Evolutionary conservation across 2,888 invertebrate species (phyloP), one percentile per base, ranked within the genome.

Genomic region (Meliscaeva auricollis): DNA sequence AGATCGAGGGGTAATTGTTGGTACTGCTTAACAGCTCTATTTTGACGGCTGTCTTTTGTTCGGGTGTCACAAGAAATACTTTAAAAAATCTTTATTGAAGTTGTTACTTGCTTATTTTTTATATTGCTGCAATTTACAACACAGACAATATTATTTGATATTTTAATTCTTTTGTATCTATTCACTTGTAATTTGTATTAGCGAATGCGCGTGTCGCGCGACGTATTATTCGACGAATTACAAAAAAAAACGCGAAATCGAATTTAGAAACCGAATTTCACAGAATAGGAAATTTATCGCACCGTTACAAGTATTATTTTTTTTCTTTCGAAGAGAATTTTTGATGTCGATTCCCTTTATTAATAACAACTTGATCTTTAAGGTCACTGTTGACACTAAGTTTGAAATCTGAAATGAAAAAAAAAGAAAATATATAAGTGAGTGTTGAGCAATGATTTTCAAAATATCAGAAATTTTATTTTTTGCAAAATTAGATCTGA

Each of bases 1-100:
- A 90, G 87, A 91, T 91, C 87, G 91, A 87, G 70, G 82, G 87
- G 70, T 87, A 87, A 70, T 87, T 81, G 77, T 90, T 89, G 91
- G 90, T 87, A 91, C 90, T 89, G 89, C 90, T 88, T 91, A 92
- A 89, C 89, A 92, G 91, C 92, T 92, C 91, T 91, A 92, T 92
- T 91, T 92, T 92, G 92, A 90, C 90, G 90, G 90, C 89, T 87
- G 87, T 88, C 66, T 88, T 68, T 84, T 75, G 38, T 75, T 77
- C 77, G 50, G 35, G 32, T 73, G 58, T 82, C 72, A 77, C 72
- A 70, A 73, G 60, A 84, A 78, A 79, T 69, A 44, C 22, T 69
- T 54, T 62, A 4, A 68, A 41, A 56, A 26, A 48, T 60, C 66
- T 76, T 84, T 46, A 58, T 41, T 20, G 7, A 11, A 3, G 11